These are phyloP conservation scores for Chaetogeoica ovagalla DNA, from an alignment of 2,888 invertebrate genomes.

Conservation along the genomic window DNA sequence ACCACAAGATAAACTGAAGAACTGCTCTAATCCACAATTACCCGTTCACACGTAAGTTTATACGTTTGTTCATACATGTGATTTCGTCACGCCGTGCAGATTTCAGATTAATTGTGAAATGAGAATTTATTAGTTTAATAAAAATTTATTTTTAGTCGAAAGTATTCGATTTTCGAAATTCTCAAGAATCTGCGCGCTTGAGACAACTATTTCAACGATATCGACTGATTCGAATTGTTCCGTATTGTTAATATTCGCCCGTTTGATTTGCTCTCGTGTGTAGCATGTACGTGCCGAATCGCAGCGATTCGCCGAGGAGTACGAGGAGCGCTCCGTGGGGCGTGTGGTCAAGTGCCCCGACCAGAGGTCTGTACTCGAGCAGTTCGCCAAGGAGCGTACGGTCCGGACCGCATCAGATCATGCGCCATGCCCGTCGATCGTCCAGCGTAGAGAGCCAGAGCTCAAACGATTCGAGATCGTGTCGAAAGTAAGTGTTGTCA, in stretches of 20 bases:
- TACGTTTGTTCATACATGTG: too few species aligned
- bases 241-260: neutral
- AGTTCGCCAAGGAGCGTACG: constrained; percentile 78
- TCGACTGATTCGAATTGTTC: neutral
- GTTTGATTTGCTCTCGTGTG: too few species aligned
- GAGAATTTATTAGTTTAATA: too few species aligned
- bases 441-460: constrained; percentile 89
- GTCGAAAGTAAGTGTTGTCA: constrained; percentile 66
- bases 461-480: constrained; percentile 80
- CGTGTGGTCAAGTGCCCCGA: constrained; percentile 50
- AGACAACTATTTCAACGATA: neutral
- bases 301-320: constrained; percentile 68
- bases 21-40: constrained; percentile 42
- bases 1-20: constrained; percentile 36
- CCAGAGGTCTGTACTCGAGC: constrained; percentile 75
- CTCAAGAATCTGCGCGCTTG: too few species aligned
- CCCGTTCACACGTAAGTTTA: constrained; percentile 43
- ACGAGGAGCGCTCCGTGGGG: constrained; percentile 79
- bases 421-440: constrained; percentile 57
- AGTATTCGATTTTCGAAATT: too few species aligned
- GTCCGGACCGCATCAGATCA: constrained; percentile 60
- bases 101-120: too few species aligned
- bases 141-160: too few species aligned
- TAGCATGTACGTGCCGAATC: constrained; percentile 52
- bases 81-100: too few species aligned